These are phyloP conservation scores for Notarius lentiginosus DNA, from an alignment of 2,113 vertebrate species.

Conservation along the genomic window DNA sequence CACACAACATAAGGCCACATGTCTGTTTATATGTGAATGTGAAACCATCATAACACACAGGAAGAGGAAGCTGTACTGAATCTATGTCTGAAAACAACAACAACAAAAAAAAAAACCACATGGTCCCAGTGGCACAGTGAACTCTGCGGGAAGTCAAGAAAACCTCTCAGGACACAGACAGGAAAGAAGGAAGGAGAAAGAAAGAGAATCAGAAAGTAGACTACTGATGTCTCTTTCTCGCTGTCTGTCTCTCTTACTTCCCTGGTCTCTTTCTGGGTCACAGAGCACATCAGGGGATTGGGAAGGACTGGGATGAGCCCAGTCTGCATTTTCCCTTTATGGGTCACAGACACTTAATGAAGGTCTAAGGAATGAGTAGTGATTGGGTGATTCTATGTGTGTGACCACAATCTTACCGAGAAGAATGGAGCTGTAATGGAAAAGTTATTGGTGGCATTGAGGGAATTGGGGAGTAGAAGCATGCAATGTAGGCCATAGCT, in stretches of 20 bases:
- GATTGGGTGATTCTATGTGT: constrained; percentile 25
- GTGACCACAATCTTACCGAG: constrained; percentile 25
- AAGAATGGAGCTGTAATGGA: constrained; percentile 32
- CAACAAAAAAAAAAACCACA: not conserved
- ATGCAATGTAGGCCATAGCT: not conserved
- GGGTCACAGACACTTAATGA: constrained; percentile 49
- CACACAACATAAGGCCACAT: not conserved
- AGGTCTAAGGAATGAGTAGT: constrained; percentile 44
- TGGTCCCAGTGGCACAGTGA: constrained; percentile 26
- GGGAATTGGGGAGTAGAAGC: constrained; percentile 1
- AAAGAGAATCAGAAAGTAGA: constrained; percentile 31
- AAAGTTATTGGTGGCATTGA: constrained; percentile 18
- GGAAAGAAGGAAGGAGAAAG: constrained; percentile 17
- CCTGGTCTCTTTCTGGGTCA: constrained; percentile 46
- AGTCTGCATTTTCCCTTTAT: constrained; percentile 43
- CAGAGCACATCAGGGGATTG: constrained; percentile 20
- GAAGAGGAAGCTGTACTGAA: constrained; percentile 29
- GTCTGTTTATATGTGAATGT: not conserved
- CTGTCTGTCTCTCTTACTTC: not conserved
- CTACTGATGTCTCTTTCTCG: constrained; percentile 18
- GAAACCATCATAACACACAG: constrained; percentile 13
- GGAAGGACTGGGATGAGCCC: constrained; percentile 27
- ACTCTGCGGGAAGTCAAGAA: constrained; percentile 38
- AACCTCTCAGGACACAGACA: constrained; percentile 17
- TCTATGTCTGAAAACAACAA: constrained; percentile 8